phyloP scores from a whole-genome alignment of 2,888 invertebrate genomes.

The Belgica antarctica region DNA sequence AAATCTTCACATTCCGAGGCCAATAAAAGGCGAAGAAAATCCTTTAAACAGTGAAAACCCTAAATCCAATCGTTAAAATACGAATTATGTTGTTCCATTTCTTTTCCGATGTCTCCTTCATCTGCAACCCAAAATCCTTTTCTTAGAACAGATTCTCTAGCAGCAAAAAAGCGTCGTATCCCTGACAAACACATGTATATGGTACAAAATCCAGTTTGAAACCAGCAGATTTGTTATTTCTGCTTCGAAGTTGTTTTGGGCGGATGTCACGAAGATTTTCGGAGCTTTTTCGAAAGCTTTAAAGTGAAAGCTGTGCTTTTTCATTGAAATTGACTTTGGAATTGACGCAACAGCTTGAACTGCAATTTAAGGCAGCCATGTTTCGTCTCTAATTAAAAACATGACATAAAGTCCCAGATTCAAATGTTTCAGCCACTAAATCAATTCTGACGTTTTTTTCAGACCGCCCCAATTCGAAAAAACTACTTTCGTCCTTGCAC shows the following conservation, averaged over 20 bases:
- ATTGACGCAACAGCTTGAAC: too few species aligned
- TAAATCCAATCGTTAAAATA: conserved; percentile 43
- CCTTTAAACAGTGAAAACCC: conserved; percentile 41
- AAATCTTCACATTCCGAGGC: conserved; percentile 34
- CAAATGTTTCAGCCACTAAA: too few species aligned
- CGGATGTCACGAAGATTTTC: too few species aligned
- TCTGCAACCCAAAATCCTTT: conserved; percentile 10
- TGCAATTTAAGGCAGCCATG: too few species aligned
- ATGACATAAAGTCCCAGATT: too few species aligned
- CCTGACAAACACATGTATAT: conserved; percentile 8
- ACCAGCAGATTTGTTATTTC: conserved; percentile 34
- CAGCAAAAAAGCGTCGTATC: neutral
- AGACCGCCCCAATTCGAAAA: too few species aligned
- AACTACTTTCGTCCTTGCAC: too few species aligned
- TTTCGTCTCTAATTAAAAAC: neutral
- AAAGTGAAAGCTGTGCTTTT: too few species aligned
- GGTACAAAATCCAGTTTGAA: conserved; percentile 19
- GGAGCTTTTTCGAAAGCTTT: too few species aligned
- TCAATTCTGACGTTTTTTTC: too few species aligned
- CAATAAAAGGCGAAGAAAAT: conserved; percentile 35
- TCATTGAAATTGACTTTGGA: too few species aligned
- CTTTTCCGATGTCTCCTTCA: neutral
- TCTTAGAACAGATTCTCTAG: neutral
- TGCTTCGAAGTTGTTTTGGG: neutral
- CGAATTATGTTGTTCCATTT: conserved; percentile 30